Evolutionary conservation across 2,888 invertebrate species (phyloP).

Genomic region (Dusona sp.): DNA sequence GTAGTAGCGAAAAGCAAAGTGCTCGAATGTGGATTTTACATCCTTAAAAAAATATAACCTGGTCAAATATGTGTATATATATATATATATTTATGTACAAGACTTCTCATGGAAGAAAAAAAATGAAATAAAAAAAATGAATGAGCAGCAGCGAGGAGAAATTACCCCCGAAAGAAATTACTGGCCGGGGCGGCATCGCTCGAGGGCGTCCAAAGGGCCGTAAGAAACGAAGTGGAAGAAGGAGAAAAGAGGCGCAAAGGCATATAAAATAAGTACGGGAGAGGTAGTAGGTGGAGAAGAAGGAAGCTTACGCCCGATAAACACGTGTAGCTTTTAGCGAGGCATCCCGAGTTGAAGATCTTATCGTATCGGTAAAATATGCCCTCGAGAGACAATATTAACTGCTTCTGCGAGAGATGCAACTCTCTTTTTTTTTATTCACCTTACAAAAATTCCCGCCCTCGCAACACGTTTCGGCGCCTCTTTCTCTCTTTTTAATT

Average conservation of each 20-base stretch:
- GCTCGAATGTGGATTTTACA: slow-evolving; percentile 49
- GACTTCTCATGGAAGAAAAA: slow-evolving; percentile 26
- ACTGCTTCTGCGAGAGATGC: slow-evolving; percentile 81
- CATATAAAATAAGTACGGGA: slow-evolving; percentile 43
- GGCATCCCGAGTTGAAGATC: slow-evolving; percentile 81
- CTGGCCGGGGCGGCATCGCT: slow-evolving; percentile 75
- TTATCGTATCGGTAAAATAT: slow-evolving; percentile 84
- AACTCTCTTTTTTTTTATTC: slow-evolving; percentile 41
- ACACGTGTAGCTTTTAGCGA: slow-evolving; percentile 85
- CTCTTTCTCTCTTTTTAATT: slow-evolving; percentile 76
- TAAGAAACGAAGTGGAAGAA: slow-evolving; percentile 42
- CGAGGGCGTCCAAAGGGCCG: slow-evolving; percentile 72
- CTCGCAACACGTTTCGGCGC: slow-evolving; percentile 67
- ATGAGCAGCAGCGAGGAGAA: slow-evolving; percentile 69
- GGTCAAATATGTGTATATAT: slow-evolving; percentile 7
- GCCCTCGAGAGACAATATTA: slow-evolving; percentile 84
- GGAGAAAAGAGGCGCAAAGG: slow-evolving; percentile 33
- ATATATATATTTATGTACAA: slow-evolving; percentile 13
- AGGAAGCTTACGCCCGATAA: slow-evolving; percentile 81
- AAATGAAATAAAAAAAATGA: background rate
- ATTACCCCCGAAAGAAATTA: slow-evolving; percentile 76
- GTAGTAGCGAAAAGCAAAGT: slow-evolving; percentile 31
- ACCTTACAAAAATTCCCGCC: slow-evolving; percentile 65
- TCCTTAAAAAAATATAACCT: slow-evolving; percentile 47
- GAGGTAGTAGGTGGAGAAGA: slow-evolving; percentile 62